Evolutionary conservation across 2,888 invertebrate species (phyloP), one percentile per base, ranked within the genome.

Genomic region (Microctonus hyperodae): DNA sequence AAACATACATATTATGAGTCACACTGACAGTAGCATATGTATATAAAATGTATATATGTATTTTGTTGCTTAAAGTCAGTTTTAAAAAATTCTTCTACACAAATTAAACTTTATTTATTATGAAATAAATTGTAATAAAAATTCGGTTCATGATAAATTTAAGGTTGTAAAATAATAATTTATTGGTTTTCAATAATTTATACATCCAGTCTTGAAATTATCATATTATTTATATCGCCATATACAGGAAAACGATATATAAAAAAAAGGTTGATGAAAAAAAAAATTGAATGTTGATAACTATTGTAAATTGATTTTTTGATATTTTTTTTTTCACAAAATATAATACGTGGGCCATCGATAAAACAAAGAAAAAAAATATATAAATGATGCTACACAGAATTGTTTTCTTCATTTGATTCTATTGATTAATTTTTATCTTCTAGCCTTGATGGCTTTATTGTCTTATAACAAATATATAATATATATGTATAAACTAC

Each of bases 131-230:
- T n/a, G n/a, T n/a, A n/a, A n/a, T n/a, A 28, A 28, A 28, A 28
- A 28, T 5, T 5, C 4, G 28, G 7, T 28, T 28, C 7, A 28
- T 28, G 4, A 3, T 5, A 3, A 3, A 5, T 5, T 28, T 7
- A 3, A 55, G 31, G 9, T 55, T 31, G 31, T 20, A 55, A 25
- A 55, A 55, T 55, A 66, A 66, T 66, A 61, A 66, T 66, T 66
- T 66, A 80, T 81, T 80, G 79, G 9, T 44, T 79, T 79, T 79
- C 78, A 76, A 80, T 80, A 79, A 80, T 80, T 81, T 80, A 80
- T 80, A 80, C 80, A 80, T 76, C 76, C 80, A 81, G 81, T 80
- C 80, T 81, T 80, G 75, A 79, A 78, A 76, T 72, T 68, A 73
- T n/a, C n/a, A n/a, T 74, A 72, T 77, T 68, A 69, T 77, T 76